Conservation (phyloP, 1,140 invertebrate genomes). For the Globodera rostochiensis region DNA sequence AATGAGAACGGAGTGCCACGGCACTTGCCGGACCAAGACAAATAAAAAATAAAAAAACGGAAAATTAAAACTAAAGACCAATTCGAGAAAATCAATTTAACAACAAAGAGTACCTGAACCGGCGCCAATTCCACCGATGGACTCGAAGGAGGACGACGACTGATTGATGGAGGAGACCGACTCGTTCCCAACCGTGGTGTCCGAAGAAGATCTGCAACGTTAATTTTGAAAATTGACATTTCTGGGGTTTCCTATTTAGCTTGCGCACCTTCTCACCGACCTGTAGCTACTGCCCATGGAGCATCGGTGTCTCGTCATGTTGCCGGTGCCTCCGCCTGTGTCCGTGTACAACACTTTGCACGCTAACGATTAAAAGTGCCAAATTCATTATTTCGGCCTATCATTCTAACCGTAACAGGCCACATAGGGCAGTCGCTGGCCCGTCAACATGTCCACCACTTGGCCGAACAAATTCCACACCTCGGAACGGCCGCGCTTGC, state of each 20-base stretch:
- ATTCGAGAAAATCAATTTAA: no score
- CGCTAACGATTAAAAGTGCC: slow-evolving; percentile 7
- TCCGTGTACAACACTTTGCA: slow-evolving; percentile 65
- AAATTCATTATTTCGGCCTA: background rate
- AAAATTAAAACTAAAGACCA: no score
- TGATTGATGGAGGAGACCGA: slow-evolving; percentile 24
- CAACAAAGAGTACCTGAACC: background rate
- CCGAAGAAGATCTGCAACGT: slow-evolving; percentile 34
- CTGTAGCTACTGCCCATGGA: slow-evolving; percentile 63
- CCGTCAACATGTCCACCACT: slow-evolving; percentile 58
- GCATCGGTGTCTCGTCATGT: slow-evolving; percentile 48
- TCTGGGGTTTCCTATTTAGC: no score
- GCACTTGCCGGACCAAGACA: no score
- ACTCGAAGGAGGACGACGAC: slow-evolving; percentile 28
- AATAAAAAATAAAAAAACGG: no score
- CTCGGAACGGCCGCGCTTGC: slow-evolving; percentile 62
- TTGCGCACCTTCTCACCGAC: slow-evolving; percentile 47
- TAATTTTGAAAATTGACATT: background rate
- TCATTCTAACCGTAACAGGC: slow-evolving; percentile 52
- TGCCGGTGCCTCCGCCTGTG: slow-evolving; percentile 63
- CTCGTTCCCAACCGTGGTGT: slow-evolving; percentile 35
- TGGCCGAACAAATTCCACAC: slow-evolving; percentile 65
- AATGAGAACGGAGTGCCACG: background rate
- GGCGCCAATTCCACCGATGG: slow-evolving; percentile 1
- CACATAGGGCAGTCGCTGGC: slow-evolving; percentile 58